These are phyloP conservation scores for Ernsta delagoae DNA, from an alignment of 2,888 invertebrate genomes.

Conservation along the genomic window DNA sequence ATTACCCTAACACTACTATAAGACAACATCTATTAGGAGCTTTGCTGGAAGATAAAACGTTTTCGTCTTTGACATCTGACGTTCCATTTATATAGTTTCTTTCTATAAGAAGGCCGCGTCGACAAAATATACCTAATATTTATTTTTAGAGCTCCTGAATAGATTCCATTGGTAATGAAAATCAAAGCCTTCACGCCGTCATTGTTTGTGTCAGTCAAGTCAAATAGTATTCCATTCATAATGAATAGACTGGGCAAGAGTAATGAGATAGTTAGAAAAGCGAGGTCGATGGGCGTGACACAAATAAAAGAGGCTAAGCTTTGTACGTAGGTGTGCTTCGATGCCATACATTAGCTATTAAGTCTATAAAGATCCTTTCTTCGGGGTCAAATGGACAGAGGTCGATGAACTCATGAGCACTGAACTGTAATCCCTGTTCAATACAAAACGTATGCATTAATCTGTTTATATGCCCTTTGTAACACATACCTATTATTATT, in stretches of 20 bases:
- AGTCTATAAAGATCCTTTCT: constrained; percentile 73
- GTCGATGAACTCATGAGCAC: constrained; percentile 74
- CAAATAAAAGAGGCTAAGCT: constrained; percentile 64
- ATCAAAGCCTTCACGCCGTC: constrained; percentile 24
- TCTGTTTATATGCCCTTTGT: constrained; percentile 1
- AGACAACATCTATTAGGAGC: constrained; percentile 58
- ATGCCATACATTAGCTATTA: constrained; percentile 65
- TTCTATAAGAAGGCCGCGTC: constrained; percentile 7
- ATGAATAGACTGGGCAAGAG: constrained; percentile 25
- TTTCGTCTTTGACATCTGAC: constrained; percentile 58
- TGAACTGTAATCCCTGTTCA: constrained; percentile 51
- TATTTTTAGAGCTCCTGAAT: constrained; percentile 34
- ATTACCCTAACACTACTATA: constrained; percentile 20
- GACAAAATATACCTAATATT: constrained; percentile 17
- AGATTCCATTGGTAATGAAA: constrained; percentile 26
- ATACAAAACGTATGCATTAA: constrained; percentile 18
- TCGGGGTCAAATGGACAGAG: constrained; percentile 66
- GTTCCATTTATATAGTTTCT: constrained; percentile 39
- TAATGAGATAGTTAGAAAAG: constrained; percentile 34
- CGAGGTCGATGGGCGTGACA: constrained; percentile 64
- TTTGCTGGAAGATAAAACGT: constrained; percentile 58
- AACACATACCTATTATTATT: too few species aligned
- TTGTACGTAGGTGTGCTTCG: constrained; percentile 57
- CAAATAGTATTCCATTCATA: constrained; percentile 34
- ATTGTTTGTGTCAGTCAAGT: constrained; percentile 29